Conservation (phyloP, 2,888 invertebrate genomes). For the Ophion ellenae region DNA sequence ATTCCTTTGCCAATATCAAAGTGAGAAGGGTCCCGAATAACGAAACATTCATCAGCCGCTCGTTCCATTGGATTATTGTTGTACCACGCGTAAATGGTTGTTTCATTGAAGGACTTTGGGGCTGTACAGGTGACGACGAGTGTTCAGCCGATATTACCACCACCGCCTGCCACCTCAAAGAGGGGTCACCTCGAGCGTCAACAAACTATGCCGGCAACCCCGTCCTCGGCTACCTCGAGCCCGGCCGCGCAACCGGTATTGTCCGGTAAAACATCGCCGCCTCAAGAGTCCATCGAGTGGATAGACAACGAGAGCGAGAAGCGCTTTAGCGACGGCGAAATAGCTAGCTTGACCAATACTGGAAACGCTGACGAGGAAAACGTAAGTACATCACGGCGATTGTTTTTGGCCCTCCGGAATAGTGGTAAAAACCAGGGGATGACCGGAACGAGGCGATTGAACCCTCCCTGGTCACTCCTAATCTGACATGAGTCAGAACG, state of each 20-base stretch:
- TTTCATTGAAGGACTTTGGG: conserved; percentile 21
- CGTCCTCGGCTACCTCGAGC: conserved; percentile 78
- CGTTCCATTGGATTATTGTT: too few species aligned
- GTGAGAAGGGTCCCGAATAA: conserved; percentile 65
- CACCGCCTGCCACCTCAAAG: conserved; percentile 80
- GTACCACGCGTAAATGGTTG: not conserved
- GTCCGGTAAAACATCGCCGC: conserved; percentile 77
- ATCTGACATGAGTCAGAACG: too few species aligned
- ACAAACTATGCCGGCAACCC: conserved; percentile 76
- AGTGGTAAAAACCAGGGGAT: too few species aligned
- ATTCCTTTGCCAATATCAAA: conserved; percentile 88
- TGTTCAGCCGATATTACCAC: conserved; percentile 81
- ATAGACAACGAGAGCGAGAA: conserved; percentile 84
- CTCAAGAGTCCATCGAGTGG: conserved; percentile 82
- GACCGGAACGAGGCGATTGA: not conserved
- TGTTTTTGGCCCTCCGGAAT: too few species aligned
- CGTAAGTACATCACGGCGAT: conserved; percentile 66
- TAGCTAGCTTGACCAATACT: conserved; percentile 74
- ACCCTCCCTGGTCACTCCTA: not conserved
- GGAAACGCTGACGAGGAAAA: conserved; percentile 77
- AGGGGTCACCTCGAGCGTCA: conserved; percentile 80
- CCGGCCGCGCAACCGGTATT: conserved; percentile 75
- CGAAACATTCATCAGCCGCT: too few species aligned
- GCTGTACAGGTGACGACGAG: conserved; percentile 77
- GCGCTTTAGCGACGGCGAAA: conserved; percentile 83